Evolutionary conservation across 2,113 vertebrate genomes (phyloP), one percentile per base, ranked within the genome.

Genomic region (Psilopsiagon aymara): DNA sequence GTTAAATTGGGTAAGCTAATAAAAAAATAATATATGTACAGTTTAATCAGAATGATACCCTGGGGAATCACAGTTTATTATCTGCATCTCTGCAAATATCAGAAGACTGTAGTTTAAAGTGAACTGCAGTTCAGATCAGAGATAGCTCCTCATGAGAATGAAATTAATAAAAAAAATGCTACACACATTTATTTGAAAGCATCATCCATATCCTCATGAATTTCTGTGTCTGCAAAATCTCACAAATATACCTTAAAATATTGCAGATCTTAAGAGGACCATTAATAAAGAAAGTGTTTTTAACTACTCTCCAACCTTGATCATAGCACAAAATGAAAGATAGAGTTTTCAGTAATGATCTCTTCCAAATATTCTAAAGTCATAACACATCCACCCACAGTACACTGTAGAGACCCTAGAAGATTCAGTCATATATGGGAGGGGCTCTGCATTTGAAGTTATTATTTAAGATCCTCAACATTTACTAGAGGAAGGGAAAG

Each of bases 11-110:
- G 4, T 77, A 77, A 92, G n/a, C 25, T 94, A 69, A 74, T 88
- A 52, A 69, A 75, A 78, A 60, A 52, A 4, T 52, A 81, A 79
- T 47, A 46, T 23, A 73, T 39, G 29, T 86, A 60, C 17, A 82
- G 51, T 86, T 92, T 86, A 76, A 69, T 77, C 67, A 71, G 33
- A 69, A 47, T 35, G 27, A 66, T 86, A 27, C 15, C 20, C 18
- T 47, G 9, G 12, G 49, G 67, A 73, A 69, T 37, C 64, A 10
- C 16, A 59, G 33, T 69, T 39, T 73, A 39, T 66, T 90, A 76
- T 80, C 33, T 73, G 8, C 59, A 82, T 82, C 44, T 88, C 66
- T 73, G 63, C 85, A 95, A 95, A 92, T 88, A 95, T 76, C 71
- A 66, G 63, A 68, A 88, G 52, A 68, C 23, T 86, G 29, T n/a